Percentiles rank a stretch among this genome's conserved stretches.
These are phyloP conservation scores for Callipepla squamata DNA, from an alignment of 2,113 vertebrate genomes.

Conservation along the genomic window DNA sequence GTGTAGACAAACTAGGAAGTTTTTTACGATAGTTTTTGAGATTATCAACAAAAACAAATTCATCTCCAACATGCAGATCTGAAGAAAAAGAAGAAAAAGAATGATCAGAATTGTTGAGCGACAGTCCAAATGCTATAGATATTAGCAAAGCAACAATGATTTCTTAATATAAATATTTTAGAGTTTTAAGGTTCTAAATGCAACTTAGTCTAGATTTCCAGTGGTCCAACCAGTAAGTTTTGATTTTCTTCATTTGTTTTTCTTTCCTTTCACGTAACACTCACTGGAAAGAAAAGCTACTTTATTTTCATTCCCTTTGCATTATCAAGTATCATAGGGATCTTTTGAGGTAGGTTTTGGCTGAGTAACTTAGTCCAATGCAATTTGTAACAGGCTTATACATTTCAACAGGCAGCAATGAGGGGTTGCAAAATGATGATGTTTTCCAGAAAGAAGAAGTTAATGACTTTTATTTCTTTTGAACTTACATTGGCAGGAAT, in stretches of 20 bases:
- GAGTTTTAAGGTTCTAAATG: not conserved
- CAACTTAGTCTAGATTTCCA: fast-evolving
- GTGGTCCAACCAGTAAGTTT: not conserved
- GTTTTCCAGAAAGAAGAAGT: not conserved
- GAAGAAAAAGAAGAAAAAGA: constrained; percentile 15
- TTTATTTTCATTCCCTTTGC: not conserved
- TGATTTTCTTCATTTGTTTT: not conserved
- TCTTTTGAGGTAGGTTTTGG: not conserved
- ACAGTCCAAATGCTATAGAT: not conserved
- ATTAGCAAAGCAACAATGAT: not conserved
- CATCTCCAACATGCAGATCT: constrained; percentile 75
- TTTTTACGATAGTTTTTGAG: constrained; percentile 42
- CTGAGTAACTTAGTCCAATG: not conserved
- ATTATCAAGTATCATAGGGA: not conserved
- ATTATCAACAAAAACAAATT: constrained; percentile 67
- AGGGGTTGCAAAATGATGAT: not conserved
- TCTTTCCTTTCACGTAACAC: not conserved
- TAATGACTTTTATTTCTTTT: not conserved
- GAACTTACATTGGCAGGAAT: not conserved
- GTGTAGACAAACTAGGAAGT: constrained; percentile 33
- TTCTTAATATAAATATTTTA: not conserved
- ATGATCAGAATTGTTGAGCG: not conserved
- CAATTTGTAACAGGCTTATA: not conserved
- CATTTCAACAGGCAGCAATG: not conserved
- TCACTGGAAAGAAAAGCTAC: not conserved